Percentiles rank a stretch among this genome's conserved stretches.
Conservation (phyloP, 2,797 vertebrate genomes). For the Ptychadena robeensis region DNA sequence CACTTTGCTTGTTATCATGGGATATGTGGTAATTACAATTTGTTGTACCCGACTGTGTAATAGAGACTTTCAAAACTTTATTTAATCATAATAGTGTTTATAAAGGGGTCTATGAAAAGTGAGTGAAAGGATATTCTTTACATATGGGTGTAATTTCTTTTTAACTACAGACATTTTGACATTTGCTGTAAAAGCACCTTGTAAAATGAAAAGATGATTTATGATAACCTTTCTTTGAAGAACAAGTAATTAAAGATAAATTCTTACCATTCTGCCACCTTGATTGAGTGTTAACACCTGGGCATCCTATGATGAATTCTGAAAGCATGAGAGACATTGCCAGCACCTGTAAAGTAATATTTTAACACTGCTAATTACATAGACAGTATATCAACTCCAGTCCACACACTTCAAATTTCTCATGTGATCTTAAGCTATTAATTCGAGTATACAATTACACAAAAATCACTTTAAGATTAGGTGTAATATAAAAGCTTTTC, state of each 20-base stretch:
- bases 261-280: constrained; percentile 17
- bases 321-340: neutral
- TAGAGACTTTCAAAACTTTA: neutral
- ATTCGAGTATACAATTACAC: neutral
- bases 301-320: neutral
- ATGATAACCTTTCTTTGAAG: constrained; percentile 43
- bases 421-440: neutral
- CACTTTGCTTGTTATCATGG: too few relatives aligned
- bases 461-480: too few relatives aligned
- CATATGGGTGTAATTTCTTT: constrained; percentile 18
- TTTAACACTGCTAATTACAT: neutral
- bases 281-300: constrained; percentile 21
- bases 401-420: neutral
- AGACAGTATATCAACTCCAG: neutral
- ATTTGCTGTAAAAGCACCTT: constrained; percentile 23
- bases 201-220: constrained; percentile 35
- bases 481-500: neutral
- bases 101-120: neutral
- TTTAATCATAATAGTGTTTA: neutral
- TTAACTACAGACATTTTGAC: constrained; percentile 39
- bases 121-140: neutral
- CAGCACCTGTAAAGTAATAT: neutral
- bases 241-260: constrained; percentile 30
- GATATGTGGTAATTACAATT: neutral
- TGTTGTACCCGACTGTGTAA: neutral